Evolutionary conservation across 30 jellyfish, hydroid and myxozoan genomes (phyloP), one percentile per base, ranked within the genome.

Genomic region (Cassiopea andromeda): DNA sequence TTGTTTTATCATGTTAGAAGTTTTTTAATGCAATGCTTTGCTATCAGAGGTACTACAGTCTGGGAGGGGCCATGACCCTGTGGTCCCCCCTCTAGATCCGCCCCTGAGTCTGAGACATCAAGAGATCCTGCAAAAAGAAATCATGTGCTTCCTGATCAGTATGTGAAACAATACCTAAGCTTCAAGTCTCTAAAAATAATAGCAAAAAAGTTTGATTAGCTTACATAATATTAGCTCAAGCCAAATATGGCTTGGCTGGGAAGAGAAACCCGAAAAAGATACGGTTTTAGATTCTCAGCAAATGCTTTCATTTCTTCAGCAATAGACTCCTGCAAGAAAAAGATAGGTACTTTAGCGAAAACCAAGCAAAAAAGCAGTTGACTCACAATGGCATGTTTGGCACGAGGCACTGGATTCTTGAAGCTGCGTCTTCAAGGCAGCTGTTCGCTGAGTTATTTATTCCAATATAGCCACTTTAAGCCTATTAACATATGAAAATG

Each of bases 221-320:
- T 27, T 27, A 27, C 38, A 27, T 27, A 27, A 10, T 54, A 54
- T 54, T 54, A 3, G 64, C 64, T 54, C 12, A 6, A 10, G 12
- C 64, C 64, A 54, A 54, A 54, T 10, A 54, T 54, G 64, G 64
- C 12, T 54, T 6, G 12, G 7, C 64, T 54, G 64, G 43, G 19
- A 27, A 73, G 38, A 73, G 9, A 7, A 5, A 73, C 7, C 2
- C 46, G 12, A 46, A 71, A 81, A 89, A 81, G 96, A 89, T 89
- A 89, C 96, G 98, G 98, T 78, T 89, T 93, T 78, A 93, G 83
- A 60, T 93, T 89, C 73, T 93, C 98, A 60, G 96, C 97, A 83
- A 93, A 93, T 17, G 97, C 81, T 68, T 87, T 93, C 93, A 93
- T 89, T 46, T 93, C 98, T 59, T 89, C 97, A 18, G 93, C 94